Base-by-base conservation (phyloP, 2,113 vertebrate species). In the Oryzias woworae region DNA sequence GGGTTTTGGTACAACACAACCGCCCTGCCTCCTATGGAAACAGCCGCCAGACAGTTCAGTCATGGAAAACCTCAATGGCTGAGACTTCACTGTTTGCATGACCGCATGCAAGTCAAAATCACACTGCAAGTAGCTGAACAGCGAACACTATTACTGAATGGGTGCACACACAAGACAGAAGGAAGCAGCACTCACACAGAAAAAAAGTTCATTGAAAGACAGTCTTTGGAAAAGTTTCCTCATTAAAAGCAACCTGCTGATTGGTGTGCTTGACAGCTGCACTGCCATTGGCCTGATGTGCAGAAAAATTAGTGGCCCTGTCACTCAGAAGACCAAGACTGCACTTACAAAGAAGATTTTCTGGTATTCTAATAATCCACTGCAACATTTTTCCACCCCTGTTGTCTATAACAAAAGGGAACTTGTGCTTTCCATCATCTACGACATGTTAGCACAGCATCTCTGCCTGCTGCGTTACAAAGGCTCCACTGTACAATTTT, bases 51-150 rank as follows among this genome's bases (percentile, higher is more conserved):
- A 24, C 75, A 42, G 48, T 50, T 59, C 72, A 66, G 73, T 54
- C 66, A 77, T 58, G 82, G 81, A 87, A 85, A 85, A 82, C 71
- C 75, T 75, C 68, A 74, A 77, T 75, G 62, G 10, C n/a, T 41
- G 55, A 66, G 69, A 50, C 62, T 57, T 52, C 45, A 23, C 62
- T 62, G 67, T 18, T 52, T 31, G 69, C 41, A 46, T 48, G 42
- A 78, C 75, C 69, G 41, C 77, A 75, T 58, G 15, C 52, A 57
- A 28, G 18, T 15, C 20, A 62, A 64, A 80, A 87, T 76, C 83
- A 61, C 80, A 81, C 8, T 4, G 57, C 62, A 50, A 46, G 65
- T 3, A 1, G 45, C 41, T 23, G 36, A 36, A 36, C 36, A 12
- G 12, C 36, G 36, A 36, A 36, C 31, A 1, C 31, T 36, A 10